Evolutionary conservation across 2,888 invertebrate species (phyloP).

Genomic region (Drosophila meridiana): DNA sequence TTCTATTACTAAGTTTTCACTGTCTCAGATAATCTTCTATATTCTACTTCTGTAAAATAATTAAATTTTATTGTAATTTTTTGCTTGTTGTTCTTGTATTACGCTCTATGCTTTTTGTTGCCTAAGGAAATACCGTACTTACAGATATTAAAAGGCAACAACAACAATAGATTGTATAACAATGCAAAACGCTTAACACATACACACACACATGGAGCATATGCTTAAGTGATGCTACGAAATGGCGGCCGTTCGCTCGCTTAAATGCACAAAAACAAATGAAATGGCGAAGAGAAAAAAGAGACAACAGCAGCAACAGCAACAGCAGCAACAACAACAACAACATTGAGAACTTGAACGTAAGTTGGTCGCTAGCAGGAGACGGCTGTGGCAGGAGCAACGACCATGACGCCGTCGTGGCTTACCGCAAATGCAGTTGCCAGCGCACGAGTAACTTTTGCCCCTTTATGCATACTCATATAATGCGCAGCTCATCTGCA

Average conservation of each 20-base stretch:
- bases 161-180: conserved; percentile 56
- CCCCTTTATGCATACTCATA: conserved; percentile 53
- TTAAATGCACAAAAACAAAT: conserved; percentile 58
- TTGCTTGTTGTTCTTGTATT: not conserved
- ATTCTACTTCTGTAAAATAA: conserved; percentile 49
- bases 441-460: conserved; percentile 69
- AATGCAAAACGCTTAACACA: conserved; percentile 71
- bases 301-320: conserved; percentile 10
- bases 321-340: conserved; percentile 10
- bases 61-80: conserved; percentile 56
- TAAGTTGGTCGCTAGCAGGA: conserved; percentile 19
- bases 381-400: conserved; percentile 37
- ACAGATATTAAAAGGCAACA: conserved; percentile 69
- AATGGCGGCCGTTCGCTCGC: conserved; percentile 50
- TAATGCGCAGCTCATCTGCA: conserved; percentile 71
- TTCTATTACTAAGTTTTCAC: not conserved
- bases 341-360: conserved; percentile 24
- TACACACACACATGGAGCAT: conserved; percentile 44
- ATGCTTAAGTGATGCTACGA: conserved; percentile 57
- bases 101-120: conserved; percentile 36
- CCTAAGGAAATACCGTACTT: conserved; percentile 68
- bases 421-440: conserved; percentile 77
- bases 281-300: conserved; percentile 24
- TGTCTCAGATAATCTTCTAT: conserved; percentile 25
- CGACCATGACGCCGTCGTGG: conserved; percentile 61